Conservation (phyloP, 2,113 vertebrate species). For the Pavo muticus region DNA sequence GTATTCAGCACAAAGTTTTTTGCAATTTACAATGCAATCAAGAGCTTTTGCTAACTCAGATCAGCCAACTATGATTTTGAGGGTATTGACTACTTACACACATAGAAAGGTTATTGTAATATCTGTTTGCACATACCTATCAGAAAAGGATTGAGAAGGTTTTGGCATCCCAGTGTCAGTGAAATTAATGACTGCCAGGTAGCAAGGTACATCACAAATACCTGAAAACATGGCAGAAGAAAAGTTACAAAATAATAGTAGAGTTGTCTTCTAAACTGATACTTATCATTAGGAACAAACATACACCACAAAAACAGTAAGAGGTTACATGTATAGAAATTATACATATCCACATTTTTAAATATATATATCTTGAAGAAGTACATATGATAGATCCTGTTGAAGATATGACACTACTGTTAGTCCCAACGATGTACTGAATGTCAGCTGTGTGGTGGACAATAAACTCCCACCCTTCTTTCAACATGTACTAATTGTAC, state of each 20-base stretch:
- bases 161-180: not conserved
- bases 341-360: accelerated
- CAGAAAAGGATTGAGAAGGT: not conserved
- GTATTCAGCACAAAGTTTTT: not conserved
- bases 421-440: not conserved
- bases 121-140: not conserved
- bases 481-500: not conserved
- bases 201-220: not conserved
- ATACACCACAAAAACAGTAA: not conserved
- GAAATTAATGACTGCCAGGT: not conserved
- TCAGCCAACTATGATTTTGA: not conserved
- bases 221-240: not conserved
- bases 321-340: not conserved
- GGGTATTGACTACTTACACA: not conserved
- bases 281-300: not conserved
- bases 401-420: not conserved
- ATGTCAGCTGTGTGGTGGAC: not conserved
- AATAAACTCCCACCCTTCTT: not conserved
- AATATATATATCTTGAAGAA: not conserved
- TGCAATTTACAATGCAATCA: not conserved
- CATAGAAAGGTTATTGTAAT: not conserved
- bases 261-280: not conserved
- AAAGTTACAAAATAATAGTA: not conserved
- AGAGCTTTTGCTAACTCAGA: not conserved
- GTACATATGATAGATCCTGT: not conserved